These are phyloP conservation scores for Mormyrus hasselquistii DNA, from an alignment of 2,797 vertebrate genomes.

Conservation along the genomic window DNA sequence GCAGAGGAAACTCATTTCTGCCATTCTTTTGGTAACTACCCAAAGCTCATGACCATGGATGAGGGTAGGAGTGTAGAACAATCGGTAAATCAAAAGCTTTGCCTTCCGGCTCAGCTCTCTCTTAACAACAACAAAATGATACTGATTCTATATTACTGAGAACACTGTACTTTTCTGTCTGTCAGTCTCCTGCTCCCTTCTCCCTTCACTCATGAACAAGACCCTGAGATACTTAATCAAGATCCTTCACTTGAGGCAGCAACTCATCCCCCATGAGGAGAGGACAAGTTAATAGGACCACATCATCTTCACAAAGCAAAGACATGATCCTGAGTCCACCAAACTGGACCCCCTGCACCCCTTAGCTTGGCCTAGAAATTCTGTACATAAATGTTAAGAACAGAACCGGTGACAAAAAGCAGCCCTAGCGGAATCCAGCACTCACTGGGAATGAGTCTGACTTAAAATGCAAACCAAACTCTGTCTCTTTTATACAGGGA, in stretches of 20 bases:
- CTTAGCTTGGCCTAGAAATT: neutral
- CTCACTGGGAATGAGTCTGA: neutral
- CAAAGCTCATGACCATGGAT: neutral
- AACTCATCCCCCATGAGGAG: conserved; percentile 28
- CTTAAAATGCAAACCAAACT: neutral
- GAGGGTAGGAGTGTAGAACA: neutral
- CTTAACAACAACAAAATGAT: neutral
- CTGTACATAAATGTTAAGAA: neutral
- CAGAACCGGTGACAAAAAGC: too few relatives aligned
- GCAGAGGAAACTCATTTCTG: neutral
- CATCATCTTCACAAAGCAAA: neutral
- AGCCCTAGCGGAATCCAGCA: neutral
- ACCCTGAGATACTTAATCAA: neutral
- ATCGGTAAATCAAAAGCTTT: neutral
- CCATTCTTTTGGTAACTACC: neutral
- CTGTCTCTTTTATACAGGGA: neutral
- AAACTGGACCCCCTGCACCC: neutral
- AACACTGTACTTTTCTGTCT: neutral
- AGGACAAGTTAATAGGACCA: neutral
- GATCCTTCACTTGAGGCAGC: neutral
- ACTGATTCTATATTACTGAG: neutral
- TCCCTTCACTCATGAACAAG: neutral
- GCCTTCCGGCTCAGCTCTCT: neutral
- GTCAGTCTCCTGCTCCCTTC: neutral
- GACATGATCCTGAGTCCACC: neutral